These are phyloP conservation scores for Latrodectus geometricus DNA, from an alignment of 1,140 invertebrate species.

Conservation along the genomic window DNA sequence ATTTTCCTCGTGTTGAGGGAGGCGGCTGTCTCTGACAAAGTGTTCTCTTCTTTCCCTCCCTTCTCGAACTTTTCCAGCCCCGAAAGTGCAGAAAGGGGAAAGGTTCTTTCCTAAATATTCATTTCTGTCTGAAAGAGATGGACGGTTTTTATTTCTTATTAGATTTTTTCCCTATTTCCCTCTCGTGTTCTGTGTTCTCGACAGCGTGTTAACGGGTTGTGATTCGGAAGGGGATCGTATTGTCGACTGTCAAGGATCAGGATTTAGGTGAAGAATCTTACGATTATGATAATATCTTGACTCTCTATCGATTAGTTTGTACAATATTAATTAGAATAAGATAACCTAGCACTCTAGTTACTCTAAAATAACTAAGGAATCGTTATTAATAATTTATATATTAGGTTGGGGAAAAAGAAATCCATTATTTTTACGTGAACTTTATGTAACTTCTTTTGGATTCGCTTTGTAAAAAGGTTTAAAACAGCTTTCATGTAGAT, in stretches of 20 bases:
- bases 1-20: constrained; percentile 27
- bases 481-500: too few species aligned
- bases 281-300: too few species aligned
- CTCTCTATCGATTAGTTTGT: too few species aligned
- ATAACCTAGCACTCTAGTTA: too few species aligned
- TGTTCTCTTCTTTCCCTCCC: constrained; percentile 3
- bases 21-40: constrained; percentile 47
- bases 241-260: neutral
- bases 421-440: too few species aligned
- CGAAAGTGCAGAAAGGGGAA: constrained; percentile 45
- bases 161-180: neutral
- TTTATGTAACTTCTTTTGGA: too few species aligned
- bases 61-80: constrained; percentile 11
- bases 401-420: too few species aligned
- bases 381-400: too few species aligned
- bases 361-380: too few species aligned
- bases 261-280: too few species aligned
- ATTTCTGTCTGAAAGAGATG: constrained; percentile 20
- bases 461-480: too few species aligned
- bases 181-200: neutral
- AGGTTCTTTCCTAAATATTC: constrained; percentile 54
- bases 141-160: constrained; percentile 3
- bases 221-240: constrained; percentile 19
- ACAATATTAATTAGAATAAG: too few species aligned
- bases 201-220: constrained; percentile 33